Conservation (phyloP, 1,140 invertebrate genomes). For the Drosophila navojoa region DNA sequence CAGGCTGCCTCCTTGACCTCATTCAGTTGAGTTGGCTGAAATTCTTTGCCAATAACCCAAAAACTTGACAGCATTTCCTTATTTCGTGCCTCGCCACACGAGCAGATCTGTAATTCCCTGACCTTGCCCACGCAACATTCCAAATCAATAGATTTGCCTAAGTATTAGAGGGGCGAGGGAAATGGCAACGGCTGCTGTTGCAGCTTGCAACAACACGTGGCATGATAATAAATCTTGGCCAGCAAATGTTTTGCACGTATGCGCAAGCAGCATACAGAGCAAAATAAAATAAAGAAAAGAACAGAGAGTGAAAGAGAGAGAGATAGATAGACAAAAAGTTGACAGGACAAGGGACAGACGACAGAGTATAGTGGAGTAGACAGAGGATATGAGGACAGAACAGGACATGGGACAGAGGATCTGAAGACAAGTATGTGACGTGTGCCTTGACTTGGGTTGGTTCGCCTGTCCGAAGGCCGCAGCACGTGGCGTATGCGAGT, state of each 20-base stretch:
- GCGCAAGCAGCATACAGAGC: slow-evolving; percentile 30
- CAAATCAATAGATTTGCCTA: slow-evolving; percentile 47
- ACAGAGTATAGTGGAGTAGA: not conserved
- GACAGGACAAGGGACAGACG: slow-evolving; percentile 13
- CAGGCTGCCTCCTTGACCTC: not conserved
- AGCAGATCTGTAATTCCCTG: slow-evolving; percentile 32
- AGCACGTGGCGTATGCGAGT: slow-evolving; percentile 42
- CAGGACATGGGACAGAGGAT: slow-evolving; percentile 1
- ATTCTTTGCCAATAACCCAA: not conserved
- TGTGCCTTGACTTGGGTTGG: slow-evolving; percentile 34
- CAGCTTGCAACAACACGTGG: slow-evolving; percentile 69
- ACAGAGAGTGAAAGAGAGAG: not conserved
- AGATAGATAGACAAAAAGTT: slow-evolving; percentile 30
- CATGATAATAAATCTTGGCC: slow-evolving; percentile 65
- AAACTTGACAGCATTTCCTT: not conserved
- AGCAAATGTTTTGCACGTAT: slow-evolving; percentile 63
- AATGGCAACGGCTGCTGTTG: not conserved
- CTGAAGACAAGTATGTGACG: slow-evolving; percentile 31
- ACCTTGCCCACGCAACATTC: slow-evolving; percentile 51
- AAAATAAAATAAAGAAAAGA: slow-evolving; percentile 21
- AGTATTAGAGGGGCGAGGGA: not conserved
- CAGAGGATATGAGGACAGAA: not conserved
- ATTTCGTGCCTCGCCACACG: not conserved
- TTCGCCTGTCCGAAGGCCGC: slow-evolving; percentile 6
- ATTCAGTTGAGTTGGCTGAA: not conserved